Percentiles rank a stretch among this genome's conserved stretches.
These are phyloP conservation scores for Trichogramma dendrolimi DNA, from an alignment of 2,888 invertebrate species.

Conservation along the genomic window DNA sequence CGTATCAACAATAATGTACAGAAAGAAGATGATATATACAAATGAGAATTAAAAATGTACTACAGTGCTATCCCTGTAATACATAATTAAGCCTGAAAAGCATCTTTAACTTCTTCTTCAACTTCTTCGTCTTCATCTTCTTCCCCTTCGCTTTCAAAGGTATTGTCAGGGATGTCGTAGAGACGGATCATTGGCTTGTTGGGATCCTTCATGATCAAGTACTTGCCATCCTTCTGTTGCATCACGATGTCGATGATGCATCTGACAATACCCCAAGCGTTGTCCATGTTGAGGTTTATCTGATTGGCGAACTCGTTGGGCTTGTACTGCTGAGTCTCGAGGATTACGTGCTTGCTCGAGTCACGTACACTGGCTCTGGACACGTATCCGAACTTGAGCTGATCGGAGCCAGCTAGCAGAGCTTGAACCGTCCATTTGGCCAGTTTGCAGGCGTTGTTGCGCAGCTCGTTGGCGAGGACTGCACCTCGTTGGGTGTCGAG, in stretches of 20 bases:
- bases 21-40: too few species aligned
- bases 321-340: conserved; percentile 96
- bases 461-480: conserved; percentile 93
- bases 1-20: too few species aligned
- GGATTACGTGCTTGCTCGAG: conserved; percentile 91
- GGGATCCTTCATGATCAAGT: conserved; percentile 97
- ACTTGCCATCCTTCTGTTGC: conserved; percentile 95
- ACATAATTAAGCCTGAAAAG: conserved; percentile 45
- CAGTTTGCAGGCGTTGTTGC: conserved; percentile 98
- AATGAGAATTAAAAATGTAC: too few species aligned
- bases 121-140: conserved; percentile 65
- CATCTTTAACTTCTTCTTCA: conserved; percentile 55
- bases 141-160: conserved; percentile 97
- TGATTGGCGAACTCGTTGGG: conserved; percentile 98
- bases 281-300: conserved; percentile 98
- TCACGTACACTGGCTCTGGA: conserved; percentile 90
- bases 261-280: conserved; percentile 96
- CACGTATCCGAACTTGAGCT: conserved; percentile 98
- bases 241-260: conserved; percentile 96
- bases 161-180: conserved; percentile 97
- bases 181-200: conserved; percentile 97
- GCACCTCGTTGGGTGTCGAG: conserved; percentile 97
- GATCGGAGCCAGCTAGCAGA: conserved; percentile 90
- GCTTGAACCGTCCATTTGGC: conserved; percentile 99
- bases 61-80: too few species aligned